Conservation (phyloP, 2,113 vertebrate species). For the Bagarius yarrelli region DNA sequence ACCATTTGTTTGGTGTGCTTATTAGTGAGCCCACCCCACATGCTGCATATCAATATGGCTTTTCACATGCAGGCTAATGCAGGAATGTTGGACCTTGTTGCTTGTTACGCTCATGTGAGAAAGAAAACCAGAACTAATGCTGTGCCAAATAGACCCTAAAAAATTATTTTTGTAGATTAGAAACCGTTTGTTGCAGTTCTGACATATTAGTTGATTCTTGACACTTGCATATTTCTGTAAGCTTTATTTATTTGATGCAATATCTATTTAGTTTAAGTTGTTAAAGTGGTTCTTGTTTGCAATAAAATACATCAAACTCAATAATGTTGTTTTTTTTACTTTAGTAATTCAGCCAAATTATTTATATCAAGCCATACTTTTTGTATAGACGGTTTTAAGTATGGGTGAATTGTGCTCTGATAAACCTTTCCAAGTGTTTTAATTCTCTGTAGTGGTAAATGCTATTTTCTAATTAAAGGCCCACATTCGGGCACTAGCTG, state of each 20-base stretch:
- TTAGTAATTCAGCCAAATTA: background rate
- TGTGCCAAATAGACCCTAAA: background rate
- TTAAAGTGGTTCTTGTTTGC: background rate
- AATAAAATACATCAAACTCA: background rate
- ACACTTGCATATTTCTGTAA: background rate
- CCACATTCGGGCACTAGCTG: slow-evolving; percentile 4
- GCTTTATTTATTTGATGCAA: background rate
- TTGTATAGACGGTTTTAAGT: background rate
- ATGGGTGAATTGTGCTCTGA: background rate
- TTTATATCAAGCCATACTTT: background rate
- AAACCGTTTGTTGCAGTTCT: background rate
- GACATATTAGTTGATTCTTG: background rate
- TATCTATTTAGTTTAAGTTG: background rate
- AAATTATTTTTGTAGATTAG: background rate
- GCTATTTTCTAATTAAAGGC: background rate
- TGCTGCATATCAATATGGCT: slow-evolving; percentile 24
- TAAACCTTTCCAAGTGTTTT: background rate
- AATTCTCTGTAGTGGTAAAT: slow-evolving; percentile 10
- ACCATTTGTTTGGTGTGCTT: slow-evolving; percentile 27
- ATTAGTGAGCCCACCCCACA: slow-evolving; percentile 7
- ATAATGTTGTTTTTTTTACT: background rate
- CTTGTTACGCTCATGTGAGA: slow-evolving; percentile 3
- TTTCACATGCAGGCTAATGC: slow-evolving; percentile 8
- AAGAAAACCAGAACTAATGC: background rate
- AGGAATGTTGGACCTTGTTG: slow-evolving; percentile 2